Evolutionary conservation across 2,888 invertebrate genomes (phyloP), one percentile per base, ranked within the genome.

Genomic region (Pemphredon lugubris): DNA sequence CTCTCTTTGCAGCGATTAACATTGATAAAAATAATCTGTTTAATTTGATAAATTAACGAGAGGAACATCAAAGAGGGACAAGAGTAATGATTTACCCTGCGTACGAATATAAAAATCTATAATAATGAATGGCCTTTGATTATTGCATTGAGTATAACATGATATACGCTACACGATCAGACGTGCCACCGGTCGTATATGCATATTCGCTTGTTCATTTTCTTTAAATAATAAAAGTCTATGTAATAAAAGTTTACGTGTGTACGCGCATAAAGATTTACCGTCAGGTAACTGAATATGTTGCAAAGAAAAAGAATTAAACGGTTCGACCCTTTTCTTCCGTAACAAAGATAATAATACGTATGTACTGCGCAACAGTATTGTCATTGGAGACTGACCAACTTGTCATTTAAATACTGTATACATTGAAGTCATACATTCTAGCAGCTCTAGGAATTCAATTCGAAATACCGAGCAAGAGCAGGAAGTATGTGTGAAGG

Each of bases 81-180:
- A n/a, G n/a, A n/a, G n/a, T n/a, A n/a, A n/a, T n/a, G n/a, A n/a
- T n/a, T n/a, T n/a, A n/a, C n/a, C n/a, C n/a, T n/a, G n/a, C n/a
- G n/a, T n/a, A n/a, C n/a, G n/a, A n/a, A n/a, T n/a, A n/a, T n/a
- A n/a, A n/a, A n/a, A n/a, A n/a, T n/a, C 79, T 84, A 84, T 70
- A 78, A 82, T 73, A 86, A 86, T 83, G 83, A 87, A 88, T 88
- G 86, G 87, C 87, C 87, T 87, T 87, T 84, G 84, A 85, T 84
- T 85, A 84, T 83, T 84, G 85, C 86, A 84, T 85, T 84, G 86
- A 86, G 81, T 84, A 81, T 81, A 84, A 84, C 86, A 84, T 86
- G 79, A 81, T 71, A 81, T 80, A 81, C 82, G 84, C 78, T 76
- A 84, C 73, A 81, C 77, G 72, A 70, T 64, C 51, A 14, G 26